These are phyloP conservation scores for Pseudobourletiella spinata DNA, from an alignment of 1,140 invertebrate genomes.

Conservation along the genomic window DNA sequence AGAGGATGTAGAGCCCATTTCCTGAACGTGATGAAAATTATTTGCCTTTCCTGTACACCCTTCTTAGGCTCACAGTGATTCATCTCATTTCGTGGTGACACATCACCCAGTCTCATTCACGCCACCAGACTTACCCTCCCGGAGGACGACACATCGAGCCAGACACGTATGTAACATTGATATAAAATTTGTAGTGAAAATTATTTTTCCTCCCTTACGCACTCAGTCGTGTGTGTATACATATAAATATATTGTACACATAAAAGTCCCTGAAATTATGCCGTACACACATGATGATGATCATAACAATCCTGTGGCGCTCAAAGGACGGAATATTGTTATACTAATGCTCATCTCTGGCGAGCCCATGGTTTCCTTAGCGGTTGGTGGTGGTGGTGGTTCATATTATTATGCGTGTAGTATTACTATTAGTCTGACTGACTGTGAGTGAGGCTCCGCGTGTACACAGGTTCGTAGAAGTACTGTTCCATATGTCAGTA, in stretches of 20 bases:
- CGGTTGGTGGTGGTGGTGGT: no score
- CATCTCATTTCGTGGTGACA: slow-evolving; percentile 8
- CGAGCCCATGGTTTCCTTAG: no score
- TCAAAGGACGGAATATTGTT: not conserved
- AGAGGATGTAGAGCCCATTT: slow-evolving; percentile 25
- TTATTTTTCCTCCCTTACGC: not conserved
- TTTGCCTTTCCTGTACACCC: slow-evolving; percentile 4
- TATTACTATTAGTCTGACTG: no score
- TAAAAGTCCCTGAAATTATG: no score
- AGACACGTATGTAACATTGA: not conserved
- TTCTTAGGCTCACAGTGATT: slow-evolving; percentile 20
- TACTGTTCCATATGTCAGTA: no score
- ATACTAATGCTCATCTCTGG: no score
- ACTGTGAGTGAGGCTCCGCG: no score
- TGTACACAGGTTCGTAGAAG: no score
- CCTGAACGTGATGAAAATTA: slow-evolving; percentile 34
- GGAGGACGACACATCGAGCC: not conserved
- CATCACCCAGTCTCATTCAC: not conserved
- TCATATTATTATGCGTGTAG: no score
- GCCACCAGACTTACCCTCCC: not conserved
- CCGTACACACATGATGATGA: no score
- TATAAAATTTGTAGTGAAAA: not conserved
- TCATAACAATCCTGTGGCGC: not conserved
- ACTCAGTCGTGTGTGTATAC: no score
- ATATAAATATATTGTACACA: no score